Conservation (phyloP, 1,140 invertebrate genomes). For the Druon quercuslanigerum region DNA sequence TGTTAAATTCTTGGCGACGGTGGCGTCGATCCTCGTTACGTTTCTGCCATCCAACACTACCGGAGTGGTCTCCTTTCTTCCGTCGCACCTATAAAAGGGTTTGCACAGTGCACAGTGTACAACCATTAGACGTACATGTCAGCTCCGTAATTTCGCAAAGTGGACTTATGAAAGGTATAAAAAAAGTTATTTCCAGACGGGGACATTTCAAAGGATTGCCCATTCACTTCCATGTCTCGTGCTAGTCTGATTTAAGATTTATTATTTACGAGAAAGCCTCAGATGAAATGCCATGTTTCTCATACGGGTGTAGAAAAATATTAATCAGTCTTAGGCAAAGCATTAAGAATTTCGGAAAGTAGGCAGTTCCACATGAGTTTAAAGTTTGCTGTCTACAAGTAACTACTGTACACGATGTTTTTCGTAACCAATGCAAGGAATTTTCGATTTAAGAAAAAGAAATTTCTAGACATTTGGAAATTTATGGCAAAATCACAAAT, state of each 20-base stretch:
- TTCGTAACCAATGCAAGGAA: no score
- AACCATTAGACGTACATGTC: conserved; percentile 26
- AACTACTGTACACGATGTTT: no score
- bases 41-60: conserved; percentile 81
- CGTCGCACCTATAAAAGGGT: conserved; percentile 61
- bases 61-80: conserved; percentile 55
- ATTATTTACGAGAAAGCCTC: neutral
- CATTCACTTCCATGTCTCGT: neutral
- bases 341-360: no score
- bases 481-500: no score
- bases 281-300: no score
- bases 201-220: conserved; percentile 41
- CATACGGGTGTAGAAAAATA: no score
- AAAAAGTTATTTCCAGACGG: conserved; percentile 47
- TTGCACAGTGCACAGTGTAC: neutral
- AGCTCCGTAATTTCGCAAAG: neutral
- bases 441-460: no score
- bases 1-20: conserved; percentile 77
- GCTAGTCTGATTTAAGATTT: neutral
- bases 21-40: conserved; percentile 79
- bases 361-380: no score
- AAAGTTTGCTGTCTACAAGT: no score
- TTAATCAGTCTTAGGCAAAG: no score
- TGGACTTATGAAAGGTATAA: neutral
- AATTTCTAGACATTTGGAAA: no score